Percentiles rank a stretch among this genome's conserved stretches.
These are phyloP conservation scores for Sorex fumeus DNA, from an alignment of 2,113 vertebrate genomes.

Conservation along the genomic window DNA sequence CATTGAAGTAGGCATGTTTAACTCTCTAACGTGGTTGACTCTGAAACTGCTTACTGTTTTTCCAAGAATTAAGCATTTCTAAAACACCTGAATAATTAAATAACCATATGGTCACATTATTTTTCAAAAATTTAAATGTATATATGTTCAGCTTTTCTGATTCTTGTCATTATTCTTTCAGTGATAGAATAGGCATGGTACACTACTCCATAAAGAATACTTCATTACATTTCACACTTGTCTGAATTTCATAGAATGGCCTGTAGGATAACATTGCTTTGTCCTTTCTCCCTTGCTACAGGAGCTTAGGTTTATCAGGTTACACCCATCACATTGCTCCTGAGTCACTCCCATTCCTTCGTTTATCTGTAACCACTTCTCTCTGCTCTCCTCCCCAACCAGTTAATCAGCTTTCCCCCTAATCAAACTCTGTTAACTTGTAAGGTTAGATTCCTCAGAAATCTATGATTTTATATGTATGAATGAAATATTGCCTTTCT, in stretches of 20 bases:
- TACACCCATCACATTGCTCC: too few species aligned
- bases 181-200: constrained; percentile 34
- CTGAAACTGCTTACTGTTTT: constrained; percentile 43
- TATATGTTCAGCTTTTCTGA: background rate
- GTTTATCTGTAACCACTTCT: too few species aligned
- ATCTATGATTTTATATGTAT: too few species aligned
- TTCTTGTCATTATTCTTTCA: constrained; percentile 2
- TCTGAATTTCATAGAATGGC: constrained; percentile 61
- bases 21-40: constrained; percentile 5
- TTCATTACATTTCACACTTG: constrained; percentile 61
- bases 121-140: constrained; percentile 39
- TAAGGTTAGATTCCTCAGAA: too few species aligned
- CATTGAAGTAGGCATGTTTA: constrained; percentile 7
- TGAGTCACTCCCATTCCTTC: too few species aligned
- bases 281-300: too few species aligned
- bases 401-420: too few species aligned
- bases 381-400: too few species aligned
- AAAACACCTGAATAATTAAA: constrained; percentile 61
- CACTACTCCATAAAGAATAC: constrained; percentile 56
- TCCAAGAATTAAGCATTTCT: constrained; percentile 46
- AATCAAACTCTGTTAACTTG: too few species aligned
- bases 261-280: too few species aligned
- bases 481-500: too few species aligned
- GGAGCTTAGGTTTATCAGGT: too few species aligned
- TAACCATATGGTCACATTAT: background rate